A percentile compares a stretch with the other conserved stretches of the same genome.
Conservation (phyloP, 2,797 vertebrate genomes). For the Xenopus petersii region DNA sequence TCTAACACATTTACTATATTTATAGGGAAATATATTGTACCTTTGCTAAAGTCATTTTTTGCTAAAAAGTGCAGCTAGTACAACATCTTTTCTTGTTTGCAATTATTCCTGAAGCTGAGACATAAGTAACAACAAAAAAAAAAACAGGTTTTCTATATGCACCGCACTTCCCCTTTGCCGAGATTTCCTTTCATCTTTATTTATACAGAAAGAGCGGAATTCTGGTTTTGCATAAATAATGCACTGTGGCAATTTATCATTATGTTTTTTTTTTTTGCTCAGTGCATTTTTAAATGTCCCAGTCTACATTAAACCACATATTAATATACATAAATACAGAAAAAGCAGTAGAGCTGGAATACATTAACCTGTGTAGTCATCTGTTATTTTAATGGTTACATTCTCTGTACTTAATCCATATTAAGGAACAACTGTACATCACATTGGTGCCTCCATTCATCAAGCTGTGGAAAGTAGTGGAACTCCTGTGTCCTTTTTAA, state of each 20-base stretch:
- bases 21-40: too few species aligned
- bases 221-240: constrained; percentile 47
- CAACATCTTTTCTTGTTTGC: too few species aligned
- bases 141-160: constrained; percentile 1
- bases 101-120: too few species aligned
- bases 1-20: too few species aligned
- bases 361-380: constrained; percentile 47
- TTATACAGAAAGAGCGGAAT: constrained; percentile 34
- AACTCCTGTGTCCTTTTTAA: constrained; percentile 15
- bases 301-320: constrained; percentile 46
- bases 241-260: constrained; percentile 42
- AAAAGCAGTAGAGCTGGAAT: constrained; percentile 41
- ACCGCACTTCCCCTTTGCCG: constrained; percentile 19
- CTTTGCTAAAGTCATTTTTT: too few species aligned
- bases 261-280: constrained; percentile 30
- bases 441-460: constrained; percentile 13
- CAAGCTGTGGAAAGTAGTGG: constrained; percentile 7
- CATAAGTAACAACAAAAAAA: background rate
- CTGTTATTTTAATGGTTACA: constrained; percentile 47
- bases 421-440: constrained; percentile 30
- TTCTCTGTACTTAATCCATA: constrained; percentile 47
- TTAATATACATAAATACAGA: constrained; percentile 49
- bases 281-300: constrained; percentile 42
- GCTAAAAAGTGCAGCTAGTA: too few species aligned
- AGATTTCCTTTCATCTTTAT: constrained; percentile 25